phyloP scores from a whole-genome alignment of 2,888 invertebrate genomes.

The Bellardia pandia region DNA sequence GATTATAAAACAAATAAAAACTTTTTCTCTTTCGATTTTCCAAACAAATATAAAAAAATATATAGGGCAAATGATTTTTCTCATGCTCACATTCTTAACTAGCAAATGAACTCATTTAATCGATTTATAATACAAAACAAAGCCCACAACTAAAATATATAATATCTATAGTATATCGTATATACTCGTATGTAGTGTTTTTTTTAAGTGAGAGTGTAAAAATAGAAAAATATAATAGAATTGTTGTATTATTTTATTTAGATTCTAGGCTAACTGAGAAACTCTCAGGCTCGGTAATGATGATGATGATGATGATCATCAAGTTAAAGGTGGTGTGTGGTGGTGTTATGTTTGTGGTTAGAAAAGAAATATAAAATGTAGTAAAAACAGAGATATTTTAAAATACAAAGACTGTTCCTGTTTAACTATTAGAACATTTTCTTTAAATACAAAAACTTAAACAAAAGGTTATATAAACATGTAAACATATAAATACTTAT shows the following conservation, averaged over 20 bases:
- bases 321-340: constrained; percentile 6
- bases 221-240: constrained; percentile 15
- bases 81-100: neutral
- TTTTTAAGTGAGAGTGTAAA: neutral
- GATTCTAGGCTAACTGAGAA: constrained; percentile 1
- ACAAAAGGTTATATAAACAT: constrained; percentile 2
- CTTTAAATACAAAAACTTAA: neutral
- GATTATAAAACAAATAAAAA: neutral
- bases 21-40: neutral
- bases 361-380: neutral
- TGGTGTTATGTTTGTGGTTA: constrained; percentile 2
- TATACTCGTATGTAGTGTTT: neutral
- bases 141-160: neutral
- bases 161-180: neutral
- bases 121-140: constrained; percentile 37
- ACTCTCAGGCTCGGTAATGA: neutral
- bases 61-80: constrained; percentile 22
- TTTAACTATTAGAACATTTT: constrained; percentile 1
- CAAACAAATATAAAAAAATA: neutral
- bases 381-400: neutral
- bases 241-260: constrained; percentile 13
- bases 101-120: constrained; percentile 44
- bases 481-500: neutral
- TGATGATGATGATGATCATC: neutral
- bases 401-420: neutral